Conservation (phyloP, 2,113 vertebrate genomes). For the Silurus asotus region DNA sequence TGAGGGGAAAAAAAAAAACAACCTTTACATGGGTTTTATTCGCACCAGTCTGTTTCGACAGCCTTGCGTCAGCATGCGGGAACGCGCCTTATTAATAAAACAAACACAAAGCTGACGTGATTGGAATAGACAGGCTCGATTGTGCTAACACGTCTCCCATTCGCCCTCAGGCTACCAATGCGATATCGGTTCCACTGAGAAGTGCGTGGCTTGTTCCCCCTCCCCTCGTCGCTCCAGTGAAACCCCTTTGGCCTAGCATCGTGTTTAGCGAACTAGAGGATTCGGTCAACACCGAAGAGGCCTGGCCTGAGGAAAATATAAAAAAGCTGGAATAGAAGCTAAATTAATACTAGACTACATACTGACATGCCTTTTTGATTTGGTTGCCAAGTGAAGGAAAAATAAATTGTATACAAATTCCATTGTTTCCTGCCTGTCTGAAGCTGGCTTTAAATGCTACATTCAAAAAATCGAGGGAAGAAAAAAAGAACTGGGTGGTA, state of each 20-base stretch:
- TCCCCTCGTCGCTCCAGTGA: conserved; percentile 43
- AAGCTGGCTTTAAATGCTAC: neutral
- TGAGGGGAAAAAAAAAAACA: conserved; percentile 51
- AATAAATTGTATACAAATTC: conserved; percentile 2
- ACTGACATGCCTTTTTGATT: neutral
- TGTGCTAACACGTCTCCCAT: conserved; percentile 65
- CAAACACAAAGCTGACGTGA: conserved; percentile 66
- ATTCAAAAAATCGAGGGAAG: neutral
- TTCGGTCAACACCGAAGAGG: conserved; percentile 46
- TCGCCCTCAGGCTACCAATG: conserved; percentile 72
- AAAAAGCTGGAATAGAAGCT: neutral
- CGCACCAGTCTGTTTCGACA: conserved; percentile 75
- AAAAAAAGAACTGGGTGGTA: neutral
- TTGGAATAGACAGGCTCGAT: conserved; percentile 55
- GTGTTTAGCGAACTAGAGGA: conserved; percentile 15
- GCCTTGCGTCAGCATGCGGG: conserved; percentile 78
- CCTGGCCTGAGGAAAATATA: conserved; percentile 10
- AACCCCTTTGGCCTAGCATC: conserved; percentile 55
- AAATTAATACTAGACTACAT: neutral
- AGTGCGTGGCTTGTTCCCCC: neutral
- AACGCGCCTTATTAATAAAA: conserved; percentile 76
- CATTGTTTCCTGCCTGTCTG: neutral
- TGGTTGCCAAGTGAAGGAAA: conserved; percentile 62
- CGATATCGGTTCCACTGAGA: conserved; percentile 47
- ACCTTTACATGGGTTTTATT: conserved; percentile 76